These are phyloP conservation scores for Galago senegalensis DNA, from an alignment of 2,797 vertebrate species.

Conservation along the genomic window DNA sequence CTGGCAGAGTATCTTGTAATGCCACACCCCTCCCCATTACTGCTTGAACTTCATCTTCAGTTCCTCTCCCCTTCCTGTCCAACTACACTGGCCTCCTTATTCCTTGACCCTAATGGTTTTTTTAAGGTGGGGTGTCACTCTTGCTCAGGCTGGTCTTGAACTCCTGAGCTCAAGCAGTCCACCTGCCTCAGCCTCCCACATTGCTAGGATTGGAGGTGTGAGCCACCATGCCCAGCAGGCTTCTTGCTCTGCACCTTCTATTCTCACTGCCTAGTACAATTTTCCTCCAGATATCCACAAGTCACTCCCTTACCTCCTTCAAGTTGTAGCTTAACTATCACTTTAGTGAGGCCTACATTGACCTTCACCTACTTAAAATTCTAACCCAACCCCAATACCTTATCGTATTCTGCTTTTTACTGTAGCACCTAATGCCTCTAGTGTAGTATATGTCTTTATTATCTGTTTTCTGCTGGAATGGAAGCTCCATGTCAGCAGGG, in stretches of 20 bases:
- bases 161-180: too few relatives aligned
- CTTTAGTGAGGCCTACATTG: not conserved
- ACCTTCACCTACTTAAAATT: not conserved
- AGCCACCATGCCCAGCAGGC: too few relatives aligned
- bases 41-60: not conserved
- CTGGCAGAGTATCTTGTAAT: accelerated
- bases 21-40: accelerated
- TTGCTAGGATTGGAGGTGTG: too few relatives aligned
- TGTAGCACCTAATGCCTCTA: not conserved
- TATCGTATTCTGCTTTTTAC: not conserved
- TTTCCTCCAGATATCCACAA: not conserved
- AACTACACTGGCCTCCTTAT: not conserved
- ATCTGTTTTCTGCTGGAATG: not conserved
- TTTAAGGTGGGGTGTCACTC: too few relatives aligned
- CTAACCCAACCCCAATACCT: not conserved
- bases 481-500: not conserved
- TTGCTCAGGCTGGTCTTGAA: too few relatives aligned
- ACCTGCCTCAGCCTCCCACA: too few relatives aligned
- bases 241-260: not conserved
- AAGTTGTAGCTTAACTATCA: not conserved
- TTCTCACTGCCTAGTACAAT: not conserved
- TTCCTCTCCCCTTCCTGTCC: not conserved
- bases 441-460: accelerated
- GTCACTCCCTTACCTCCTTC: not conserved
- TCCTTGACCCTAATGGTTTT: not conserved